These are phyloP conservation scores for Acanthoscelides obtectus DNA, from an alignment of 2,888 invertebrate species.

Conservation along the genomic window DNA sequence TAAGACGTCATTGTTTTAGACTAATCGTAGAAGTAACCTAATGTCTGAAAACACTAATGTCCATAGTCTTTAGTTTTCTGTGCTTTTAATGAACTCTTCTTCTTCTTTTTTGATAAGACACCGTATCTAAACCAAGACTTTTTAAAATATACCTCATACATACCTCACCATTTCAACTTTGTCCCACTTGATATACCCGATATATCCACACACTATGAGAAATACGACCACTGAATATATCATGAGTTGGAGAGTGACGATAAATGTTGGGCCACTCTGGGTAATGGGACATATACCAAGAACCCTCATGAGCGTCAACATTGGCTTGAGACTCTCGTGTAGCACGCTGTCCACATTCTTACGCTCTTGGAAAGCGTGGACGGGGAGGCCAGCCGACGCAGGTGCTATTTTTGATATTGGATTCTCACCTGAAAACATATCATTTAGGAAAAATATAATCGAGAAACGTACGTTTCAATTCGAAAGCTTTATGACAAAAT, in stretches of 20 bases:
- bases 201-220: conserved; percentile 40
- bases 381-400: conserved; percentile 16
- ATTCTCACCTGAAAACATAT: conserved; percentile 10
- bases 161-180: conserved; percentile 52
- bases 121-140: too few species aligned
- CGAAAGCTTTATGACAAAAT: too few species aligned
- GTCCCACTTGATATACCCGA: conserved; percentile 58
- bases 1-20: too few species aligned
- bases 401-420: conserved; percentile 36
- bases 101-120: too few species aligned
- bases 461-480: too few species aligned
- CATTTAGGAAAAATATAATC: too few species aligned
- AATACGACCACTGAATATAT: conserved; percentile 56
- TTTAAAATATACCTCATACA: background rate
- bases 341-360: conserved; percentile 19
- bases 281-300: conserved; percentile 62
- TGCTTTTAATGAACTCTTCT: too few species aligned
- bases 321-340: conserved; percentile 46
- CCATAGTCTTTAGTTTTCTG: too few species aligned
- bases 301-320: conserved; percentile 48
- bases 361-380: conserved; percentile 18
- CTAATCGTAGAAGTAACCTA: too few species aligned
- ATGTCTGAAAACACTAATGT: too few species aligned
- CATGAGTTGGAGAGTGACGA: conserved; percentile 53
- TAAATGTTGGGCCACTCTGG: conserved; percentile 47